phyloP scores from a whole-genome alignment of 2,888 invertebrate genomes.

The Ectropis crepuscularia region DNA sequence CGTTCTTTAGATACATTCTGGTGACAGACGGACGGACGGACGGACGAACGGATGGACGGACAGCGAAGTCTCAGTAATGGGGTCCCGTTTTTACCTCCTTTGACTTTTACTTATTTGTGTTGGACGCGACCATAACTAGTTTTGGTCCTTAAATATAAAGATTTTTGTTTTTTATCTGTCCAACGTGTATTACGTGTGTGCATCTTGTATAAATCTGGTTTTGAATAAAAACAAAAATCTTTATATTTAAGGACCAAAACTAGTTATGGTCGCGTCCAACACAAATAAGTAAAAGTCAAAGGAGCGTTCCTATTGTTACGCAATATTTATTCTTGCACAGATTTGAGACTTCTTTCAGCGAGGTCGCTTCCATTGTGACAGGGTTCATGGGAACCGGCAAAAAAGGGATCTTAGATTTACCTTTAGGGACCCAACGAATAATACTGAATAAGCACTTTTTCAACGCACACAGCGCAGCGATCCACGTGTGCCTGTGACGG shows the following conservation, averaged over 20 bases:
- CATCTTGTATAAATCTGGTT: no score
- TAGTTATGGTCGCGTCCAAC: slow-evolving; percentile 25
- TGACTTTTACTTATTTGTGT: slow-evolving; percentile 69
- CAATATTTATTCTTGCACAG: slow-evolving; percentile 83
- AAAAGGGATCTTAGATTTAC: slow-evolving; percentile 68
- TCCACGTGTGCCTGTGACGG: slow-evolving; percentile 79
- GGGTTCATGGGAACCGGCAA: slow-evolving; percentile 83
- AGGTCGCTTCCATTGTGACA: slow-evolving; percentile 79
- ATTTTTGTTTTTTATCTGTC: not conserved
- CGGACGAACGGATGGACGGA: no score
- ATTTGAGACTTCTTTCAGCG: slow-evolving; percentile 76
- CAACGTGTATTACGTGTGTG: no score
- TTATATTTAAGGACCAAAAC: slow-evolving; percentile 60
- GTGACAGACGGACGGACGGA: no score
- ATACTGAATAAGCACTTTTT: slow-evolving; percentile 82
- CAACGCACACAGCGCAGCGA: slow-evolving; percentile 50
- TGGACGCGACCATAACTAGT: slow-evolving; percentile 30
- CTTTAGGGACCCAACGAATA: slow-evolving; percentile 72
- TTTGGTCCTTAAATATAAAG: slow-evolving; percentile 58
- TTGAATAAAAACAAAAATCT: not conserved
- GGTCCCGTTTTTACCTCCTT: no score
- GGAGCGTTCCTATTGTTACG: slow-evolving; percentile 80
- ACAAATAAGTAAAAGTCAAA: slow-evolving; percentile 73
- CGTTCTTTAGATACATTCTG: no score
- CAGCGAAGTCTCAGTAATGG: no score